Percentiles rank a stretch among this genome's conserved stretches.
Evolutionary conservation across 2,797 vertebrate genomes (phyloP).

Genomic region (Tauraco hartlaubi): DNA sequence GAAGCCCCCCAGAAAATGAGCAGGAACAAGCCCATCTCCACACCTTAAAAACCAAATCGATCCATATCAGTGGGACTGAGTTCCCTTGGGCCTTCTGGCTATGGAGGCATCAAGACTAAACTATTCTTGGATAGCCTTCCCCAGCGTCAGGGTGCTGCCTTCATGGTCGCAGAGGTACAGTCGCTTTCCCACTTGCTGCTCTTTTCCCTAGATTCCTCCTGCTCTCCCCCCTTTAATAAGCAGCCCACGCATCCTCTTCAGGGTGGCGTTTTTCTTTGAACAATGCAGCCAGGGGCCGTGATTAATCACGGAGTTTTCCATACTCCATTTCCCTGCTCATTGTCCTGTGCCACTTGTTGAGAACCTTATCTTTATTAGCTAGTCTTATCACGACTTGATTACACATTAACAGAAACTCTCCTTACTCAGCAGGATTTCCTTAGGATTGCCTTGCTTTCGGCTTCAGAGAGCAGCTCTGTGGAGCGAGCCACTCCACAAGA

Average conservation of each 20-base stretch:
- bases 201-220: neutral
- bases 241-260: neutral
- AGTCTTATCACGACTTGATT: neutral
- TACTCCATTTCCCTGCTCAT: slow-evolving; percentile 12
- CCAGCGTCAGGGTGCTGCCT: neutral
- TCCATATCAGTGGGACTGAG: rapidly evolving
- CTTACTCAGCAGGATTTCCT: slow-evolving; percentile 43
- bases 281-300: neutral
- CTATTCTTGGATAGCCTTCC: neutral
- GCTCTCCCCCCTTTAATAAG: neutral
- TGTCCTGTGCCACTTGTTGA: neutral
- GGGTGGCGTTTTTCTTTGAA: neutral
- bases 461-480: slow-evolving; percentile 13
- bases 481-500: neutral
- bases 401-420: slow-evolving; percentile 12
- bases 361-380: slow-evolving; percentile 52
- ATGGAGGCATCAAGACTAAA: neutral
- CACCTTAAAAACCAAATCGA: neutral
- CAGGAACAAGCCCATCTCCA: neutral
- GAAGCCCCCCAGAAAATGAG: rapidly evolving
- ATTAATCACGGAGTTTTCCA: slow-evolving; percentile 10
- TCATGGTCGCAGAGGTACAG: neutral
- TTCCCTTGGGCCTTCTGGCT: neutral
- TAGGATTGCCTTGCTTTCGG: neutral
- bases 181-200: neutral